Base-by-base conservation (phyloP, 2,888 invertebrate species). In the Rhorus exstirpatorius region DNA sequence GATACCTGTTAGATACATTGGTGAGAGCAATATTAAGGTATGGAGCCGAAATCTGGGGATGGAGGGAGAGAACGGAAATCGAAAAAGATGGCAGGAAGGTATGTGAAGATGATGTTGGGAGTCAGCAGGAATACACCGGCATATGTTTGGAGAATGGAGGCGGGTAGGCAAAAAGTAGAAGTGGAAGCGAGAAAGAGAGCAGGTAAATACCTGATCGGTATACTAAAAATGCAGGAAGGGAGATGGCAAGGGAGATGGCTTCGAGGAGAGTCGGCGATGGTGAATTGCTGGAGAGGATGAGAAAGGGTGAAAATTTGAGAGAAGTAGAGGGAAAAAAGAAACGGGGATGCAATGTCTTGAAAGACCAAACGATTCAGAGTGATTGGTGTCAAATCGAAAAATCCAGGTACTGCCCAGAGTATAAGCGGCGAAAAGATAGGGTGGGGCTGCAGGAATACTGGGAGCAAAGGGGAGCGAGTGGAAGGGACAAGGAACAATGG, bases 1-100 rank as follows among this genome's bases (percentile, higher is more conserved):
- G 70, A 4, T 75, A 75, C 35, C 14, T 83, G 1, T 38, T 80
- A 21, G 60, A 83, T 44, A 81, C 79, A 38, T 7, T 81, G 41
- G 79, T 67, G 0, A 81, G 53, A 19, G 12, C 79, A 6, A 74
- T 46, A 12, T 26, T 65, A 1, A 10, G 71, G 8, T 84, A 81
- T 24, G 78, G 75, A n/a, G 77, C 67, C 0, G 79, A 83, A 35
- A 71, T 72, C 4, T 82, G 77, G 85, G 81, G 74, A 4, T 81
- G 74, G 79, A 38, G 44, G n/a, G 55, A 77, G 55, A 61, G 81
- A 51, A 24, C 58, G 14, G 58, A 75, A 8, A 60, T 76, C 4
- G 75, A 83, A 51, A 74, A 17, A 44, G 24, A n/a, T 70, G 6
- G 68, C 80, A 24, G 41, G 65, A 12, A 80, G 51, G 44, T 63